Evolutionary conservation across 2,113 vertebrate species (phyloP), one percentile per base, ranked within the genome.

Genomic region (Pomatostomus ruficeps): DNA sequence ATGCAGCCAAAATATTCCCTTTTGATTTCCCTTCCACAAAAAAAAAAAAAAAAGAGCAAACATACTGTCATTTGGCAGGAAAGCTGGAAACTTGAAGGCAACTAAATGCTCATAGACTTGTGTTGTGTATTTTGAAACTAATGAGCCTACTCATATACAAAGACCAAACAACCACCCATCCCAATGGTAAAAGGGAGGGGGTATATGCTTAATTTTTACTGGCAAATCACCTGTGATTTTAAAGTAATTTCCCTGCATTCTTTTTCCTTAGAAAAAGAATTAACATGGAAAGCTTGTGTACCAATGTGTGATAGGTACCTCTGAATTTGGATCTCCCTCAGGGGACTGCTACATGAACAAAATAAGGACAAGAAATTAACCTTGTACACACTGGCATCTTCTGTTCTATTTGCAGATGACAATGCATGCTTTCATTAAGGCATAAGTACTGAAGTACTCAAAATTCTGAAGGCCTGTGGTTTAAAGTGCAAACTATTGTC

Each of bases 101-200:
- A 24, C 35, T 78, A 83, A 76, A 68, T 57, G 55, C 36, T 72
- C 13, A 2, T 52, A 48, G 9, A 24, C 57, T 88, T 65, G 25
- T 86, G 22, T 43, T 71, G 24, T 93, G 67, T 82, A 26, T 75
- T 91, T 96, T 85, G 62, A 48, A 88, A 15, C 49, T 89, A 88
- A 72, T 86, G 51, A 90, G 20, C 66, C 21, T 46, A 11, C 29
- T 70, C 6, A 9, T 38, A 18, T 52, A n/a, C 28, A 81, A 59
- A 90, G n/a, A 61, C 29, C 15, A 24, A 91, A 33, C 35, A 62
- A 33, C n/a, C 8, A 17, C 71, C 54, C 16, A 57, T 70, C 62
- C 51, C 42, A 66, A 8, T 42, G 35, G 25, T 77, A 82, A 79
- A 76, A 58, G 2, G 10, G 1, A 1, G 3, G 1, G 1, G 3